Conservation (phyloP, 2,797 vertebrate species). For the Pseudomugil tenellus region DNA sequence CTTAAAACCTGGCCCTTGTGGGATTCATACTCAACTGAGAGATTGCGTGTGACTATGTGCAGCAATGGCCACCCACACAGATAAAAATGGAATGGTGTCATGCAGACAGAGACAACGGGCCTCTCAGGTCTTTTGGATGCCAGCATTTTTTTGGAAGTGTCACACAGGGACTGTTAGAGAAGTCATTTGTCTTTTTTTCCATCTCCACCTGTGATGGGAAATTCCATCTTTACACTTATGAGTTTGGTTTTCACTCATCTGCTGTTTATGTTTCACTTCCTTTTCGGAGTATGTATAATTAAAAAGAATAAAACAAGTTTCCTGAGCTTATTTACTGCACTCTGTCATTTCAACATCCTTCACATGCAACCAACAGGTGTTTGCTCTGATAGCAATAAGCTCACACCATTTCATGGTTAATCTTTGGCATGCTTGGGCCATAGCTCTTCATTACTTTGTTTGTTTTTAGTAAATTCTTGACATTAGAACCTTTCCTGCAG, state of each 20-base stretch:
- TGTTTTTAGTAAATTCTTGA: conserved; percentile 30
- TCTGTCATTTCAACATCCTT: conserved; percentile 49
- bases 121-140: conserved; percentile 42
- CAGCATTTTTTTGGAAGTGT: conserved; percentile 44
- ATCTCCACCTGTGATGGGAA: conserved; percentile 44
- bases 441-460: conserved; percentile 44
- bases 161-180: conserved; percentile 21
- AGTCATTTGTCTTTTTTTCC: conserved; percentile 21
- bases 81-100: conserved; percentile 57
- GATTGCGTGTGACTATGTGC: conserved; percentile 57
- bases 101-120: conserved; percentile 52
- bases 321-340: conserved; percentile 28
- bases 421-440: conserved; percentile 32
- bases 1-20: conserved; percentile 30
- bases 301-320: conserved; percentile 13
- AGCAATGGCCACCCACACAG: conserved; percentile 71
- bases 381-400: conserved; percentile 58
- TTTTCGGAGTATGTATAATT: conserved; percentile 24
- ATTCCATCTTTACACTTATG: conserved; percentile 49
- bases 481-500: conserved; percentile 19
- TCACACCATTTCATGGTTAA: conserved; percentile 55
- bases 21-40: conserved; percentile 39
- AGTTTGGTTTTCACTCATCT: conserved; percentile 23
- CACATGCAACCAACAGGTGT: conserved; percentile 56
- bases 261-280: conserved; percentile 52